phyloP scores from a whole-genome alignment of 2,797 vertebrate genomes.

The Glyptemys insculpta region DNA sequence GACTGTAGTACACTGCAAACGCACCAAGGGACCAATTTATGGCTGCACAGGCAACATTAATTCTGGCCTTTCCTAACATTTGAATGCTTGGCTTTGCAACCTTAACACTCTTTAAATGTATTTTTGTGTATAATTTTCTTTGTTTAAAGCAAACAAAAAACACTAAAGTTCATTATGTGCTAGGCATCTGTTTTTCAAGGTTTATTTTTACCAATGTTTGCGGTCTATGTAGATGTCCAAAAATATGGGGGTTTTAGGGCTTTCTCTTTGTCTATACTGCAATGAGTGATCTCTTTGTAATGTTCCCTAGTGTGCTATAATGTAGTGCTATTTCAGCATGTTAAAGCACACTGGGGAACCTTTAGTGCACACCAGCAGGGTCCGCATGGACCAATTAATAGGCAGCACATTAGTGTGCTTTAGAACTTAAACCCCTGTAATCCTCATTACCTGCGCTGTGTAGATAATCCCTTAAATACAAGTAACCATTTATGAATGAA shows the following conservation, averaged over 20 bases:
- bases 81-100: too few relatives aligned
- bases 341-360: too few relatives aligned
- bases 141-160: too few relatives aligned
- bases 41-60: too few relatives aligned
- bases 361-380: background rate
- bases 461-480: background rate
- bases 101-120: too few relatives aligned
- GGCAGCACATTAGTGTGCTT: background rate
- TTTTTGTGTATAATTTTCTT: too few relatives aligned
- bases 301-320: background rate
- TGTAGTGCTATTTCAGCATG: background rate
- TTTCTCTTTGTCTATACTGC: background rate
- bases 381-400: background rate
- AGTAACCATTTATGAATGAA: background rate
- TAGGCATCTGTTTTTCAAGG: background rate
- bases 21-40: constrained; percentile 22
- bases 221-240: background rate
- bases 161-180: too few relatives aligned
- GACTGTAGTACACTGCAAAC: constrained; percentile 55
- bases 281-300: background rate
- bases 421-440: background rate
- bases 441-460: background rate
- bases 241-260: background rate
- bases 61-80: too few relatives aligned
- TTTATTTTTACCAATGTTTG: background rate